phyloP scores from a whole-genome alignment of 2,797 vertebrate genomes.

The Acrocephalus scirpaceus region DNA sequence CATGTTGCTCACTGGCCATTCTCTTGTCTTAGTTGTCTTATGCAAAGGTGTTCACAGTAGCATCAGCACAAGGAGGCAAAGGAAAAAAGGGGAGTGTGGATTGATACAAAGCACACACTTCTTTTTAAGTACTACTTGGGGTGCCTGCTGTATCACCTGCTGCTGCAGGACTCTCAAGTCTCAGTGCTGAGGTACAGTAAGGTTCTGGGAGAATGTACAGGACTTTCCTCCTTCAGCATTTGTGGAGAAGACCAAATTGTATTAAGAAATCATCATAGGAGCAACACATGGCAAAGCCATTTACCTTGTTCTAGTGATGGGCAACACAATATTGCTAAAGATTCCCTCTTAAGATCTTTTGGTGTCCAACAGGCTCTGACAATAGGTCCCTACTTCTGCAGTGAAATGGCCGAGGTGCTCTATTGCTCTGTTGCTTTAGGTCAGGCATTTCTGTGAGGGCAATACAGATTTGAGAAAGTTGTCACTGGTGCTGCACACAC shows the following conservation, averaged over 20 bases:
- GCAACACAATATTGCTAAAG: background rate
- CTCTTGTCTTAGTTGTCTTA: background rate
- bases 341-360: background rate
- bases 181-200: background rate
- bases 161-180: background rate
- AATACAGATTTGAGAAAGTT: background rate
- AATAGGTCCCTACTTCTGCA: background rate
- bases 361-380: background rate
- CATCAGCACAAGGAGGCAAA: background rate
- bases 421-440: background rate
- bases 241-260: background rate
- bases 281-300: background rate
- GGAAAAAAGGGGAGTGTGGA: background rate
- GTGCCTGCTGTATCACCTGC: background rate
- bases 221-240: background rate
- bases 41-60: background rate
- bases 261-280: background rate
- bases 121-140: background rate
- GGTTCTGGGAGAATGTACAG: accelerated
- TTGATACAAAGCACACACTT: background rate
- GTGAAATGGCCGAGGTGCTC: background rate
- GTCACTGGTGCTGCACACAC: background rate
- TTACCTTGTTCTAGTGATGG: background rate
- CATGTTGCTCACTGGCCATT: accelerated
- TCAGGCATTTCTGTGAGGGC: background rate